Evolutionary conservation across 2,797 vertebrate species (phyloP), one percentile per base, ranked within the genome.

Genomic region (Carcharodon carcharias): DNA sequence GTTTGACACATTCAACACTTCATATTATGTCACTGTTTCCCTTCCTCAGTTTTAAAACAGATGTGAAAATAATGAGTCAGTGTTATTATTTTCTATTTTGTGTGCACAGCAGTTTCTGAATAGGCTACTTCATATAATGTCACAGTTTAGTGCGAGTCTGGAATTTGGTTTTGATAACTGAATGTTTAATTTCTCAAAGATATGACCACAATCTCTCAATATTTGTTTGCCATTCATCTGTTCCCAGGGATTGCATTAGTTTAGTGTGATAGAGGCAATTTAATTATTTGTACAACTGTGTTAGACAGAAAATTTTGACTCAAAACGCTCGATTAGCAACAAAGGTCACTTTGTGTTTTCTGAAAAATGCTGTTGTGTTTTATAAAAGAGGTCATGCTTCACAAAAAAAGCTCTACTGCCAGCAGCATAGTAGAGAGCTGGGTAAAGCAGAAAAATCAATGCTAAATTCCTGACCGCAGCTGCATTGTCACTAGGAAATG

Each of bases 21-120:
- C 67, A 82, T 11, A 65, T 65, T 23, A 65, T 40, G 67, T 40
- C 11, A 26, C n/a, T 1, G 35, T 67, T 93, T 93, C n/a, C 40
- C 21, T 26, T 65, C 61, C 23, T 92, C n/a, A n/a, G 14, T 63
- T 88, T 91, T 91, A 40, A 65, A 93, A 67, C 45, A 3, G 45
- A 45, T 65, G n/a, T 93, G 9, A 93, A 67, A 28, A 92, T 92
- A 92, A 67, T 92, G 61, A 67, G 65, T 26, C 65, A 35, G 63
- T 45, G n/a, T 18, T 8, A 93, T 93, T 67, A 93, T 93, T 93
- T 65, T 65, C 7, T 50, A 3, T 3, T n/a, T 8, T 93, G 63
- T 93, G 91, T 93, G 63, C n/a, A n/a, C 14, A 92, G 58, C 35
- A 63, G 89, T 92, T 92, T 92, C 89, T 61, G 56, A 92, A 92